Evolutionary conservation across 2,797 vertebrate species (phyloP), one percentile per base, ranked within the genome.

Genomic region (Ciconia nigra): DNA sequence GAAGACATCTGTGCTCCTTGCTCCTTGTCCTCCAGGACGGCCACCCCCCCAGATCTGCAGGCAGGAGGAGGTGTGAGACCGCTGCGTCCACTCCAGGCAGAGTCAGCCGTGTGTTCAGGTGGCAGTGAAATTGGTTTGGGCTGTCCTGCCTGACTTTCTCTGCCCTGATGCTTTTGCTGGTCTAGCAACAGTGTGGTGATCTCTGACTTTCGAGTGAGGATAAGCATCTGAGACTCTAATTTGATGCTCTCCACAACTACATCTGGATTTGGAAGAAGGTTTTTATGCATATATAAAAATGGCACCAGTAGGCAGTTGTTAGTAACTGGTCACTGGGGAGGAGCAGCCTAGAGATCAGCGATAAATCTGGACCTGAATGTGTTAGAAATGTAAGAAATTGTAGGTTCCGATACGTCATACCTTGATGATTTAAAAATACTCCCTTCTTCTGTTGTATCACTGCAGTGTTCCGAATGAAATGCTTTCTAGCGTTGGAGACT

Each of bases 51-150:
- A 15, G 57, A 37, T 22, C 44, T 72, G 37, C 31, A 3, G 59
- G 67, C 69, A n/a, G 44, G 63, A 85, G 58, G 49, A 76, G 21
- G 14, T 58, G 70, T 13, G 74, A 51, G 52, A 10, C 2, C 31
- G 65, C 31, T 3, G 37, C 13, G 41, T 29, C 37, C 1, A 0
- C 67, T 71, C 11, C n/a, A 4, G 28, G n/a, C 51, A 35, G 41
- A 14, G 65, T 37, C 63, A 63, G 14, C 9, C 0, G 4, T 52
- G 4, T 17, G 10, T 41, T 72, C 46, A 22, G 82, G 42, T 31
- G 37, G 39, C 39, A 16, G 47, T 16, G 51, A 47, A 51, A 24
- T 66, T 12, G 25, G 3, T 52, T 29, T 83, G 65, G 42, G 33
- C 61, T 88, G 37, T 85, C 17, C 39, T 1, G 1, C 44, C 28